A percentile compares a stretch with the other conserved stretches of the same genome.
Conservation (phyloP, 64 coral and sea anemone genomes). For the Montipora foliosa region DNA sequence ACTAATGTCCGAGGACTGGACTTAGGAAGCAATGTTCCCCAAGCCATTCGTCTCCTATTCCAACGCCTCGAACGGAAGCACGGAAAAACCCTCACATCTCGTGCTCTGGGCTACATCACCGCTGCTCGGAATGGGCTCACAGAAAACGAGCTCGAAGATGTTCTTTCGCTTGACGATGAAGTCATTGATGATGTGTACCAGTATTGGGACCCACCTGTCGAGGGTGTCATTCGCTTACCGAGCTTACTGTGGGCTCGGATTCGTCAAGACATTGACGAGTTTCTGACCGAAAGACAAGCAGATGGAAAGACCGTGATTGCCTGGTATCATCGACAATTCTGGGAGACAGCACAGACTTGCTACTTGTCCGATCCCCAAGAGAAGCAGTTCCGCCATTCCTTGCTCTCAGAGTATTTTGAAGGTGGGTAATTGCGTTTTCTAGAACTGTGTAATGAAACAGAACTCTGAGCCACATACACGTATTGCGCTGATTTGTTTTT, state of each 20-base stretch:
- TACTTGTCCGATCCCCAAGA: constrained; percentile 66
- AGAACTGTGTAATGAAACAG: too few relatives aligned
- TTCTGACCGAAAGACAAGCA: constrained; percentile 82
- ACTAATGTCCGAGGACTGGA: constrained; percentile 72
- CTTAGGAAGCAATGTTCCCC: constrained; percentile 74
- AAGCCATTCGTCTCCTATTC: constrained; percentile 84
- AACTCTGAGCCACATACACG: too few relatives aligned
- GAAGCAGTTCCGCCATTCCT: constrained; percentile 70
- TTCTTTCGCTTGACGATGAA: constrained; percentile 87
- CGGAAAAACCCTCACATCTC: constrained; percentile 74
- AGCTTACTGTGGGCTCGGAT: constrained; percentile 93
- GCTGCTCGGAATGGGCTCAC: constrained; percentile 82
- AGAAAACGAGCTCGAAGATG: constrained; percentile 89
- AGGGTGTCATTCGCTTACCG: constrained; percentile 85
- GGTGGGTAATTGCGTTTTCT: constrained; percentile 3
- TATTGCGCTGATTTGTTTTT: too few relatives aligned
- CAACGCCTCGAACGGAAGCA: constrained; percentile 88
- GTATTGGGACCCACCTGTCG: constrained; percentile 94
- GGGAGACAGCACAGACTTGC: constrained; percentile 75
- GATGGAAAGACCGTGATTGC: constrained; percentile 84
- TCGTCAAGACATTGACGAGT: constrained; percentile 89
- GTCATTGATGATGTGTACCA: constrained; percentile 96
- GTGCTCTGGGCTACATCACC: constrained; percentile 79
- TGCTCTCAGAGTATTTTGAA: constrained; percentile 84
- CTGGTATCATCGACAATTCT: constrained; percentile 95